Evolutionary conservation across 2,113 vertebrate species (phyloP), one percentile per base, ranked within the genome.

Genomic region (Dasyprocta punctata): DNA sequence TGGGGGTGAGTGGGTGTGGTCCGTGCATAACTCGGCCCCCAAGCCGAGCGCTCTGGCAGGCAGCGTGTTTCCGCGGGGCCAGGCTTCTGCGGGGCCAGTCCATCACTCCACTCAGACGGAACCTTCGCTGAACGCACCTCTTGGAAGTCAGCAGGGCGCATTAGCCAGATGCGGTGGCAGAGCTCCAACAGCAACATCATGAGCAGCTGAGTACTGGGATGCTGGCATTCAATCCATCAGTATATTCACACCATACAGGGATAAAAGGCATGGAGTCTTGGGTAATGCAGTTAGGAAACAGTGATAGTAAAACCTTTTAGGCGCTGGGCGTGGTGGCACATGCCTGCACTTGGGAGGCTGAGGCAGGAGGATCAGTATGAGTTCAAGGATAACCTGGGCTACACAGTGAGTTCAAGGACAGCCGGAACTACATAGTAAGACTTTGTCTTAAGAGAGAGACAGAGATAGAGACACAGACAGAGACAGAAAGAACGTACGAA

Each of bases 1-100:
- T 49, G 47, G 47, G 47, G 1, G 24, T 7, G 1, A 7, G 7
- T 1, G 11, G 44, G 0, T 78, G 26, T 12, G 44, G 52, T 3
- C 38, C 38, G n/a, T 36, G 20, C 71, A 75, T 0, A 2, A 5
- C 8, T 44, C 38, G 8, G n/a, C 14, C 36, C 58, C 26, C 19
- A 36, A 22, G 20, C 33, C 63, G 86, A 54, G 38, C 24, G 5
- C 22, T 60, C 24, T 36, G 56, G 22, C 67, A 80, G 17, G 26
- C 7, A 36, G 44, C n/a, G n/a, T n/a, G n/a, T n/a, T n/a, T n/a
- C n/a, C n/a, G n/a, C n/a, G n/a, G n/a, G n/a, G n/a, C n/a, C n/a
- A n/a, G n/a, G n/a, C n/a, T n/a, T n/a, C n/a, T n/a, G n/a, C n/a
- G n/a, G n/a, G n/a, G n/a, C n/a, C n/a, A n/a, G n/a, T n/a, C n/a